Conservation (phyloP, 2,797 vertebrate species). For the Pampus argenteus region DNA sequence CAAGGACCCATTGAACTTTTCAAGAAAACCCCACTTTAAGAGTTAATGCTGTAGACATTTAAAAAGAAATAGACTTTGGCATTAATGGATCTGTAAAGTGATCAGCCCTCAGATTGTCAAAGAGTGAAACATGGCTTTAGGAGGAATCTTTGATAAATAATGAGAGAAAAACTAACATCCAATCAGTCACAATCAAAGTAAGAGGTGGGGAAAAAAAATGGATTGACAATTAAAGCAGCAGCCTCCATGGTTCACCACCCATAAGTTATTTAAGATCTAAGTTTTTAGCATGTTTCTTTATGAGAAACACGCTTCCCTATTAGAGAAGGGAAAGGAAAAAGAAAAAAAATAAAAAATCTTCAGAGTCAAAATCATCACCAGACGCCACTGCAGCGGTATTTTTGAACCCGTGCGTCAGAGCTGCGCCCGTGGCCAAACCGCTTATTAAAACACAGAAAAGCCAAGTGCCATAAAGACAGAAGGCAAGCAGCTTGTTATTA, state of each 20-base stretch:
- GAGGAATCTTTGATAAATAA: slow-evolving; percentile 54
- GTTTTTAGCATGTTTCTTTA: slow-evolving; percentile 78
- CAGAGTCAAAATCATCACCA: slow-evolving; percentile 79
- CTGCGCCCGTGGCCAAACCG: slow-evolving; percentile 79
- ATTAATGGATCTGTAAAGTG: slow-evolving; percentile 63
- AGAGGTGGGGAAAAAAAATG: slow-evolving; percentile 32
- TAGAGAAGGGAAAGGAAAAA: slow-evolving; percentile 54
- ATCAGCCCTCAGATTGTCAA: slow-evolving; percentile 51
- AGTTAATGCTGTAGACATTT: slow-evolving; percentile 24
- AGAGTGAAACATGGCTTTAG: slow-evolving; percentile 39
- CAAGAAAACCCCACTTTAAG: slow-evolving; percentile 12
- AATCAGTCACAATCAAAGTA: slow-evolving; percentile 41
- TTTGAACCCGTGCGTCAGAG: slow-evolving; percentile 80
- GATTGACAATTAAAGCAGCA: slow-evolving; percentile 61
- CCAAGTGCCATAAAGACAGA: slow-evolving; percentile 86
- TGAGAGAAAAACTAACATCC: slow-evolving; percentile 40
- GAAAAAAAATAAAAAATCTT: slow-evolving; percentile 3
- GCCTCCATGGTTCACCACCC: slow-evolving; percentile 66
- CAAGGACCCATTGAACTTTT: slow-evolving; percentile 25
- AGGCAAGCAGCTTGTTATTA: slow-evolving; percentile 86
- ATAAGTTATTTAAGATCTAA: slow-evolving; percentile 65
- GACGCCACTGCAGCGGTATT: slow-evolving; percentile 81
- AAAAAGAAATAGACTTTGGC: slow-evolving; percentile 25
- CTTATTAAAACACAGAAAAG: slow-evolving; percentile 83
- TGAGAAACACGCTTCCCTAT: slow-evolving; percentile 80